A percentile compares a stretch with the other conserved stretches of the same genome.
phyloP scores from a whole-genome alignment of 2,888 invertebrate genomes.

The Erannis defoliaria region DNA sequence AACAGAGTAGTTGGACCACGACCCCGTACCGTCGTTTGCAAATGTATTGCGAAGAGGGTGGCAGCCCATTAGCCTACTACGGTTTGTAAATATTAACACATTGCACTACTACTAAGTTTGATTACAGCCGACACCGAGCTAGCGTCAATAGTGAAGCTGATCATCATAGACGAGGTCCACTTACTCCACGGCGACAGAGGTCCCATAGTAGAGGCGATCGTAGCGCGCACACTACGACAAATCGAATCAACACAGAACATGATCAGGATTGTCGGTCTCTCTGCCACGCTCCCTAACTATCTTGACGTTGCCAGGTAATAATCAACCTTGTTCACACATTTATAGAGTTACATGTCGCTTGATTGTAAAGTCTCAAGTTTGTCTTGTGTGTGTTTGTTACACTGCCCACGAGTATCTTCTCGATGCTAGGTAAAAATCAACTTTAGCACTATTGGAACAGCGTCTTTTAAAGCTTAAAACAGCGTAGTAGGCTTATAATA shows the following conservation, averaged over 20 bases:
- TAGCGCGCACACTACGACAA: conserved; percentile 97
- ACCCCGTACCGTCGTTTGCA: no score
- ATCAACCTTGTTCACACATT: conserved; percentile 8
- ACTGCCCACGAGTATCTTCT: no score
- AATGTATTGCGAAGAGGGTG: no score
- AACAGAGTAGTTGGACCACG: no score
- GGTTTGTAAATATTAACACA: no score
- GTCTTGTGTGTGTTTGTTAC: no score
- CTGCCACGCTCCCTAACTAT: conserved; percentile 99
- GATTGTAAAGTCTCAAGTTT: no score
- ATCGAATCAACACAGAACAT: conserved; percentile 96
- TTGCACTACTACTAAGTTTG: no score
- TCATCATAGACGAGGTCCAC: conserved; percentile 99
- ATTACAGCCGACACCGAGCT: conserved; percentile 93
- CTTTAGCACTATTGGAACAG: background rate
- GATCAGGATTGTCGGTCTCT: conserved; percentile 98
- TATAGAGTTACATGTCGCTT: no score
- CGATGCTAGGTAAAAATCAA: no score
- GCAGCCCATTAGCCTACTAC: no score
- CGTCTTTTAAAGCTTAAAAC: background rate
- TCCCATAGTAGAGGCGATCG: conserved; percentile 98
- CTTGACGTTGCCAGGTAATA: conserved; percentile 94
- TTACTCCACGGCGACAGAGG: conserved; percentile 98
- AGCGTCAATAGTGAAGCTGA: conserved; percentile 95
- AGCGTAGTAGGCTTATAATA: no score